Evolutionary conservation across 2,113 vertebrate genomes (phyloP), one percentile per base, ranked within the genome.

Genomic region (Thinocorus orbignyianus): DNA sequence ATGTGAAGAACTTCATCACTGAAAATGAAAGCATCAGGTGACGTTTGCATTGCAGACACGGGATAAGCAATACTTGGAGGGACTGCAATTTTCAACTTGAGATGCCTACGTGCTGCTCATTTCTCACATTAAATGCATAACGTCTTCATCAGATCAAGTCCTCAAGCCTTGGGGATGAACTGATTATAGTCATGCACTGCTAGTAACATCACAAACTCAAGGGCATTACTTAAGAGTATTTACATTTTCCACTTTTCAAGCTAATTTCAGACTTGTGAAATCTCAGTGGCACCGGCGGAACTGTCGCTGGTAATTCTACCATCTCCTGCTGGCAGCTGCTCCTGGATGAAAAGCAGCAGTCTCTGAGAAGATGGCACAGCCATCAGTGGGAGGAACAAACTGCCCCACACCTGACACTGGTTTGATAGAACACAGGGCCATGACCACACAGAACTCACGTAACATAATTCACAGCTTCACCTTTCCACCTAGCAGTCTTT

Each of bases 61-160:
- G 26, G 10, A 70, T n/a, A 62, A 87, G 44, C n/a, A 77, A 37
- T 51, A 81, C 31, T 9, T 24, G 33, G 77, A 54, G 87, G 81
- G 65, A 57, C 14, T 46, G 37, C 35, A 84, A 3, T 71, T 90
- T 87, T 81, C 65, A 66, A 4, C 41, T 15, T 49, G 16, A 78
- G 78, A 41, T n/a, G n/a, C n/a, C 31, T n/a, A 54, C 0, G 0
- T 58, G 61, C 30, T 93, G 26, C 17, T 71, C 61, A 20, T 2
- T 15, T 71, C 51, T 77, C 69, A 37, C 57, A 74, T 22, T 35
- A 70, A 89, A 92, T 24, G 16, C 1, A 0, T 41, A 58, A 74
- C 8, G 12, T 39, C 58, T 91, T 51, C 41, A 58, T 48, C 77
- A 73, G 33, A 84, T 61, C 26, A 61, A 73, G 49, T 30, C 51